phyloP scores from a whole-genome alignment of 2,113 vertebrate genomes.

The Tiliqua scincoides region DNA sequence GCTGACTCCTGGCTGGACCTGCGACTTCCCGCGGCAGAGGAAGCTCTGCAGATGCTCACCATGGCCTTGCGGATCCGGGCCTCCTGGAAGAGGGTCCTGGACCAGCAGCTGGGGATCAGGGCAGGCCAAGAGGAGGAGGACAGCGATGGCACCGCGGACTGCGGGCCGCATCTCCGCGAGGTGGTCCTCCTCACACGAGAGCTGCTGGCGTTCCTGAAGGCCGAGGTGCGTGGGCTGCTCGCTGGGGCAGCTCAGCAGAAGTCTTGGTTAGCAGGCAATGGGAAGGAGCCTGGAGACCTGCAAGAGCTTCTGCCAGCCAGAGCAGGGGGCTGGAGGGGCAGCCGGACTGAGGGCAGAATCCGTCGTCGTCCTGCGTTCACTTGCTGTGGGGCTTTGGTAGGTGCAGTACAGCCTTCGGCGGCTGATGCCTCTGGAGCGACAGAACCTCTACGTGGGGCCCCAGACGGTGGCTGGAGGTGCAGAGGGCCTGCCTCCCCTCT shows the following conservation, averaged over 20 bases:
- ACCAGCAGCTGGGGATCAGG: constrained; percentile 71
- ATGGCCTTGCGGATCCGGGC: constrained; percentile 76
- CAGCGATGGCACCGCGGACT: too few species aligned
- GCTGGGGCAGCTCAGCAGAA: neutral
- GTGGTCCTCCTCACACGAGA: constrained; percentile 72
- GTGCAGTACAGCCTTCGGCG: constrained; percentile 81
- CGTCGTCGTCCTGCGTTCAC: neutral
- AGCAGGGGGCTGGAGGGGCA: neutral
- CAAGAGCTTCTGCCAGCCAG: too few species aligned
- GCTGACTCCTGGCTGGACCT: constrained; percentile 90
- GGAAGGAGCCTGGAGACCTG: too few species aligned
- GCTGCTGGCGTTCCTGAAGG: constrained; percentile 79
- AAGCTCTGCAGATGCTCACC: constrained; percentile 77
- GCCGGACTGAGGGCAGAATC: neutral
- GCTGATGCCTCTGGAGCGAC: constrained; percentile 81
- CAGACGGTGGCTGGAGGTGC: constrained; percentile 47
- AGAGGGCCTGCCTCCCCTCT: constrained; percentile 67
- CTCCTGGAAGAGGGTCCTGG: constrained; percentile 83
- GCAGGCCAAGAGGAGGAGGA: neutral
- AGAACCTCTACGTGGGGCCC: constrained; percentile 89
- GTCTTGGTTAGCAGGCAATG: neutral
- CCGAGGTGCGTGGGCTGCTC: constrained; percentile 51
- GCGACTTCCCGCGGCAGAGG: constrained; percentile 65
- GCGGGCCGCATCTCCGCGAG: constrained; percentile 36
- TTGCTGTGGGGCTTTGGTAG: constrained; percentile 55